These are phyloP conservation scores for Dicranocentrus wangi DNA, from an alignment of 2,888 invertebrate species.

Conservation along the genomic window DNA sequence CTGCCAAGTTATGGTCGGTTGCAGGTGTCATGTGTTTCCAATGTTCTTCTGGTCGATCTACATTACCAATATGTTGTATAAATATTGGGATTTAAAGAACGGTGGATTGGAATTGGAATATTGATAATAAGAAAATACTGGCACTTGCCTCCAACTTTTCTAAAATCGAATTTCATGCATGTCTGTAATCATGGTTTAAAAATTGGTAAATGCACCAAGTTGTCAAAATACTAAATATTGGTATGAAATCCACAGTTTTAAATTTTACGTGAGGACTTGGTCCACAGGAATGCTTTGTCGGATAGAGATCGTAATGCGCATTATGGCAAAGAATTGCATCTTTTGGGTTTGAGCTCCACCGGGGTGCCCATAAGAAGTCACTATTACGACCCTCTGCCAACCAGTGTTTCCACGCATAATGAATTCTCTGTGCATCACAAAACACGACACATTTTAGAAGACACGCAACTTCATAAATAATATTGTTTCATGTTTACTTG, in stretches of 20 bases:
- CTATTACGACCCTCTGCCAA: conserved; percentile 87
- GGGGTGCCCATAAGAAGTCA: conserved; percentile 94
- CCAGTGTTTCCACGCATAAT: conserved; percentile 97
- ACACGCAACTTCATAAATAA: neutral
- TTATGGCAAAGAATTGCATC: conserved; percentile 88
- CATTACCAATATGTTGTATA: neutral
- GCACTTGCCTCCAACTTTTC: conserved; percentile 80
- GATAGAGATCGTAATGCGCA: conserved; percentile 96
- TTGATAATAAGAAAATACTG: neutral
- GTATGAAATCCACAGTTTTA: conserved; percentile 75
- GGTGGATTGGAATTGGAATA: no score
- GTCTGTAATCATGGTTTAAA: conserved; percentile 74
- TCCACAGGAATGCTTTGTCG: conserved; percentile 91
- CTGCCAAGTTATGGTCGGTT: conserved; percentile 87
- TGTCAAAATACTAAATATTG: no score
- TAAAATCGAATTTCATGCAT: conserved; percentile 89
- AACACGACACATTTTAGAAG: neutral
- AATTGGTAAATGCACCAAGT: no score
- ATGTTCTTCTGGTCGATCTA: conserved; percentile 75
- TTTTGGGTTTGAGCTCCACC: conserved; percentile 79
- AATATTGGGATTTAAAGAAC: no score
- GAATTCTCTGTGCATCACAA: conserved; percentile 81
- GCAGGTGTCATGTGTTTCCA: conserved; percentile 87
- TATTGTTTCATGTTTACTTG: conserved; percentile 77
- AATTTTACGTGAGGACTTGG: no score